These are phyloP conservation scores for Thereuonema tuberculata DNA, from an alignment of 1,140 invertebrate genomes.

Conservation along the genomic window DNA sequence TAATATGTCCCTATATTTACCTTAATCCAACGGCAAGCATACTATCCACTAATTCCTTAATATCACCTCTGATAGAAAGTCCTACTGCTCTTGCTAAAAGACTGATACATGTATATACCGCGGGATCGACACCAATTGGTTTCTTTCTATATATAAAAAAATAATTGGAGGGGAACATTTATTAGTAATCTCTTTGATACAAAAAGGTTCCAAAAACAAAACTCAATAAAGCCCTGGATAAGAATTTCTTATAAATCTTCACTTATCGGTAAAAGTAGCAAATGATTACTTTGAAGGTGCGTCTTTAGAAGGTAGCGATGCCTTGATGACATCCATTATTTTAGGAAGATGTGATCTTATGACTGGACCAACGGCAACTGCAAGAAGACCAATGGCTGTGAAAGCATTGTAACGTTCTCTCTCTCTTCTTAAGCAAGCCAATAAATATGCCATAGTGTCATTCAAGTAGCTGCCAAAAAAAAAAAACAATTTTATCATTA, in stretches of 20 bases:
- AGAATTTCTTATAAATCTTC: too few species aligned
- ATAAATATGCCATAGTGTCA: constrained; percentile 59
- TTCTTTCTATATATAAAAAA: constrained; percentile 3
- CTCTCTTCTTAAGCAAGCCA: constrained; percentile 58
- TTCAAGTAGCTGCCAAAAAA: constrained; percentile 47
- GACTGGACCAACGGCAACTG: constrained; percentile 71
- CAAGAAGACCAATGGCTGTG: constrained; percentile 74
- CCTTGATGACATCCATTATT: constrained; percentile 76
- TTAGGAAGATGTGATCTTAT: constrained; percentile 63
- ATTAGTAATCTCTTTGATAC: neutral
- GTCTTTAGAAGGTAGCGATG: constrained; percentile 58
- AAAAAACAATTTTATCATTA: constrained; percentile 1
- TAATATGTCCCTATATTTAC: constrained; percentile 21
- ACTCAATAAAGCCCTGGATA: too few species aligned
- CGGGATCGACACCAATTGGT: constrained; percentile 52
- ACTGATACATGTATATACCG: constrained; percentile 90
- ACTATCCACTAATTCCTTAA: constrained; percentile 71
- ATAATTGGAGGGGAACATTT: too few species aligned
- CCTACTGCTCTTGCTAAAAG: constrained; percentile 74
- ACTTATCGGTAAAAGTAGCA: neutral
- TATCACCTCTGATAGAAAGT: constrained; percentile 54
- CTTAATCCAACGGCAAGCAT: constrained; percentile 79
- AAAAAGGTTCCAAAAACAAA: neutral
- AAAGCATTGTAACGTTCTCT: constrained; percentile 74
- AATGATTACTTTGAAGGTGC: constrained; percentile 15